A percentile compares a stretch with the other conserved stretches of the same genome.
phyloP scores from a whole-genome alignment of 2,797 vertebrate genomes.

The Lagocephalus sceleratus region DNA sequence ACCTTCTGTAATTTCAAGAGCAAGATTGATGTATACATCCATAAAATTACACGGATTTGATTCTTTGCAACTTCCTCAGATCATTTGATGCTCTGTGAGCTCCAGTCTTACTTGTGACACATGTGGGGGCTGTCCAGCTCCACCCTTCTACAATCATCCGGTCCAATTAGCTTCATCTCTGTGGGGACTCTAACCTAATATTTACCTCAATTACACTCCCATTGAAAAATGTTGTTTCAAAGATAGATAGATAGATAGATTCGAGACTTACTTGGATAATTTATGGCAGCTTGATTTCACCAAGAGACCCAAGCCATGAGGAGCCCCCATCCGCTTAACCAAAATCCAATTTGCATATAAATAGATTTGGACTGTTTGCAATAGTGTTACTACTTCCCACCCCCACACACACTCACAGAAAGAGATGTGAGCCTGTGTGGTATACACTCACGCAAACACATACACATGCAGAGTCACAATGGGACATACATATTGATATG shows the following conservation, averaged over 20 bases:
- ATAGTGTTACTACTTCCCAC: slow-evolving; percentile 56
- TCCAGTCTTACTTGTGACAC: not conserved
- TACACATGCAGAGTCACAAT: slow-evolving; percentile 1
- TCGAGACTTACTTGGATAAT: slow-evolving; percentile 86
- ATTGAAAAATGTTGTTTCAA: slow-evolving; percentile 84
- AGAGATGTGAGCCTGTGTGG: too few species aligned
- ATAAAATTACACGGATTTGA: too few species aligned
- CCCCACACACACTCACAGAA: slow-evolving; percentile 12
- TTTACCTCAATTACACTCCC: slow-evolving; percentile 77
- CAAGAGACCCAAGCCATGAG: slow-evolving; percentile 72
- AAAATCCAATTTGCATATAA: slow-evolving; percentile 92
- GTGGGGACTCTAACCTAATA: slow-evolving; percentile 80
- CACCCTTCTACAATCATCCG: slow-evolving; percentile 24
- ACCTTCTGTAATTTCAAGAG: too few species aligned
- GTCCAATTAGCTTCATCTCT: slow-evolving; percentile 67
- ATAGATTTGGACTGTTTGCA: slow-evolving; percentile 88
- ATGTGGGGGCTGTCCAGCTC: not conserved
- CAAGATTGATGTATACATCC: too few species aligned
- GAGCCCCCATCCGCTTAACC: slow-evolving; percentile 75
- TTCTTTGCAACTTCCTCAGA: too few species aligned
- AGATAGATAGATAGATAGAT: slow-evolving; percentile 78
- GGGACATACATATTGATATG: slow-evolving; percentile 18
- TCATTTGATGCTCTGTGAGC: too few species aligned
- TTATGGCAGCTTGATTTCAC: slow-evolving; percentile 81
- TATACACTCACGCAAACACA: slow-evolving; percentile 4